phyloP scores from a whole-genome alignment of 2,113 vertebrate genomes.

The Pampusana beccarii region DNA sequence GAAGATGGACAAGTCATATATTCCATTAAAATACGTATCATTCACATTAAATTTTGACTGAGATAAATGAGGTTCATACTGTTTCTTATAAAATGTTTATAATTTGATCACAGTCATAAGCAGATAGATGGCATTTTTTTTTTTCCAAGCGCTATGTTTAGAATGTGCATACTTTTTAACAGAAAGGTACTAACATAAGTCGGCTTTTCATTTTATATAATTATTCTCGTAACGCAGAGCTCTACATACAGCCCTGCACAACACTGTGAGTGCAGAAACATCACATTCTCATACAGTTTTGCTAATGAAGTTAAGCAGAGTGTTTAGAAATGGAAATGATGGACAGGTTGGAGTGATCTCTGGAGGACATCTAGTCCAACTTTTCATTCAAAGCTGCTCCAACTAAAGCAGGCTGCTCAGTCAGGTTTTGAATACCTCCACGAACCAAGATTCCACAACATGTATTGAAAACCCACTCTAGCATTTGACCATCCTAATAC shows the following conservation, averaged over 20 bases:
- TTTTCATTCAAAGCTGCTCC: neutral
- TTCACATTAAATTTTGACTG: neutral
- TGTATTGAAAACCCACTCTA: neutral
- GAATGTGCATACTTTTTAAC: neutral
- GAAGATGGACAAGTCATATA: neutral
- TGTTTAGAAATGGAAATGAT: neutral
- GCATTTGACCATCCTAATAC: neutral
- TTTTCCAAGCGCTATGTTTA: neutral
- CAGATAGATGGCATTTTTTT: neutral
- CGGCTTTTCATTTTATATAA: neutral
- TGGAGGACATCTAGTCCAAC: neutral
- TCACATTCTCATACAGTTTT: neutral
- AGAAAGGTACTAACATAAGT: neutral
- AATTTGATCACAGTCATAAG: neutral
- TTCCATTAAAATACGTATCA: neutral
- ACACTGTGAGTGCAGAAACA: neutral
- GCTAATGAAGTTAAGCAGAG: neutral
- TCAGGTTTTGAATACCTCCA: neutral
- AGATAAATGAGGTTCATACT: neutral
- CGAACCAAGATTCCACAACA: neutral
- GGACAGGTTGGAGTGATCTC: neutral
- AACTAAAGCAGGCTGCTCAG: neutral
- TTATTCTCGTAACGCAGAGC: neutral
- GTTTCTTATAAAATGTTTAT: neutral
- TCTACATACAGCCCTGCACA: neutral